Evolutionary conservation across 2,113 vertebrate genomes (phyloP).

Genomic region (Bos indicus): DNA sequence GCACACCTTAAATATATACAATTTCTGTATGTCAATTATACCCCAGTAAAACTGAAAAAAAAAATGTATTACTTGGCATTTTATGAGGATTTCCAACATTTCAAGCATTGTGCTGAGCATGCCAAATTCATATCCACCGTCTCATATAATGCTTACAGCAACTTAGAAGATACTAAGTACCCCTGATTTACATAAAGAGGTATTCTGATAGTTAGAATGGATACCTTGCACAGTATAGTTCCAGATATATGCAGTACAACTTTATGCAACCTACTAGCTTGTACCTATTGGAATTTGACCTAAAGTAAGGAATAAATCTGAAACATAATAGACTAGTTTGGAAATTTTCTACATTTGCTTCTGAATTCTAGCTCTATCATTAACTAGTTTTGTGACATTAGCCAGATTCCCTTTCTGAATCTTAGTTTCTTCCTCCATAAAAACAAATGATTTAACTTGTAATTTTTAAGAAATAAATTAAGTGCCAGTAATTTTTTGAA

Average conservation of each 20-base stretch:
- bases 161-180: background rate
- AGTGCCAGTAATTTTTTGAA: background rate
- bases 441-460: background rate
- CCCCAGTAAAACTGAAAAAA: background rate
- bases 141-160: background rate
- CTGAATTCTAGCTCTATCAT: background rate
- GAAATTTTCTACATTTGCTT: background rate
- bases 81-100: background rate
- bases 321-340: background rate
- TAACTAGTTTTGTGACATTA: background rate
- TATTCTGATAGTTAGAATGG: background rate
- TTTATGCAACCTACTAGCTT: background rate
- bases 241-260: background rate
- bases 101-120: background rate
- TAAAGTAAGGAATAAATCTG: background rate
- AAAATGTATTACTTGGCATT: background rate
- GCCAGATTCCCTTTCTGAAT: background rate
- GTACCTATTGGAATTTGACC: background rate
- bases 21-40: background rate
- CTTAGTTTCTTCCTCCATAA: background rate
- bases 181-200: background rate
- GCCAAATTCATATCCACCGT: background rate
- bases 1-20: background rate
- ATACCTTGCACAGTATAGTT: background rate
- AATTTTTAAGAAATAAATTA: background rate